Conservation (phyloP, 2,113 vertebrate species). For the Mormoops blainvillei region DNA sequence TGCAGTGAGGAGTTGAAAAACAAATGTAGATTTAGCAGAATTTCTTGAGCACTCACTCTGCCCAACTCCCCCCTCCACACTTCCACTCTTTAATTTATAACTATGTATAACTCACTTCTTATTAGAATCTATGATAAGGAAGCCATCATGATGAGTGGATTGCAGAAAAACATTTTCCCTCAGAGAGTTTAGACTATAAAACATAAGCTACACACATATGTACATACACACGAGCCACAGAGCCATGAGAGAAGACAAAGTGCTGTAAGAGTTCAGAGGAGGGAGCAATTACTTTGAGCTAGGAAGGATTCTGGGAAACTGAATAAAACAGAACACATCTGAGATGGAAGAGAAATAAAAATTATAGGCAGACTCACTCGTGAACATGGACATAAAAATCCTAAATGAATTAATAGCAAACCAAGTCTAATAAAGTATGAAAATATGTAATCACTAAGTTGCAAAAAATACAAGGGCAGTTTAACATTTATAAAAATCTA, state of each 20-base stretch:
- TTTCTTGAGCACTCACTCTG: background rate
- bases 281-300: background rate
- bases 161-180: background rate
- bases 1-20: background rate
- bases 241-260: background rate
- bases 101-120: background rate
- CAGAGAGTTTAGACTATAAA: background rate
- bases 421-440: background rate
- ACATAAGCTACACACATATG: background rate
- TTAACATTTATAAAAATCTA: background rate
- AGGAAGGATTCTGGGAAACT: background rate
- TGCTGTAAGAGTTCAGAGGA: background rate
- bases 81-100: background rate
- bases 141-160: background rate
- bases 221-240: too few relatives aligned
- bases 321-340: background rate
- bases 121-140: background rate
- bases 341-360: slow-evolving; percentile 6
- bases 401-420: background rate
- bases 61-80: background rate
- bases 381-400: background rate
- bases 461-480: background rate
- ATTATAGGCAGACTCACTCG: background rate
- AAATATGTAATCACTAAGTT: background rate
- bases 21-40: background rate